Evolutionary conservation across 2,113 vertebrate species (phyloP).

Genomic region (Etia nguti): DNA sequence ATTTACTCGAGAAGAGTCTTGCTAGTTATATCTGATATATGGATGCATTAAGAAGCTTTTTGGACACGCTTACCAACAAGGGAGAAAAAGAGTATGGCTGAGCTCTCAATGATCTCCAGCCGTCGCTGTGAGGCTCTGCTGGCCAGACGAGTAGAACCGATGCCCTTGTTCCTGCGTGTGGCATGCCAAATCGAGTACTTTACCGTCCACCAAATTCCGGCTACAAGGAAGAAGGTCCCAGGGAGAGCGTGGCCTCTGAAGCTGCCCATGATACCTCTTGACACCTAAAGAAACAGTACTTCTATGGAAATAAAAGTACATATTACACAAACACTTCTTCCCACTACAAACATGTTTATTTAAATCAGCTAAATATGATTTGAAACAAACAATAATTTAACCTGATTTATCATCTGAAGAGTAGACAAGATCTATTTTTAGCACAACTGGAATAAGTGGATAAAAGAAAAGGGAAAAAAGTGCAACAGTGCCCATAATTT

Average conservation of each 20-base stretch:
- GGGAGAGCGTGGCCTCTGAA: conserved; percentile 93
- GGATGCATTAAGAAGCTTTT: not conserved
- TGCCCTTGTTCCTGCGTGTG: conserved; percentile 81
- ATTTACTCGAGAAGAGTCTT: not conserved
- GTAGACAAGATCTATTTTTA: not conserved
- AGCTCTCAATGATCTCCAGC: conserved; percentile 83
- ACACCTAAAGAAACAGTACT: not conserved
- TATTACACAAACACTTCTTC: not conserved
- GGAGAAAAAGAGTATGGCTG: conserved; percentile 75
- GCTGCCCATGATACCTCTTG: conserved; percentile 78
- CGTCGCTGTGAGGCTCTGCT: conserved; percentile 80
- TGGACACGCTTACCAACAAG: conserved; percentile 79
- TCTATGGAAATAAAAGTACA: not conserved
- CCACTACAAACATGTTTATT: not conserved
- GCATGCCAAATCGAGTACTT: conserved; percentile 82
- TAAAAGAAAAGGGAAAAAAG: not conserved
- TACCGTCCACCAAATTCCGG: conserved; percentile 89
- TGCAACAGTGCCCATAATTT: conserved; percentile 10
- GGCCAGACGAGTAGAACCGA: conserved; percentile 74
- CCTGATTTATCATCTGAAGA: not conserved
- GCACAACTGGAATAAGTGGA: not conserved
- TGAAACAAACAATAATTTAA: not conserved
- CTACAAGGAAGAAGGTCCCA: conserved; percentile 84
- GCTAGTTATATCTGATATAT: not conserved
- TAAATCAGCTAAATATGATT: not conserved